Percentiles rank a stretch among this genome's conserved stretches.
Evolutionary conservation across 2,797 vertebrate genomes (phyloP).

Genomic region (Anguilla marmorata): DNA sequence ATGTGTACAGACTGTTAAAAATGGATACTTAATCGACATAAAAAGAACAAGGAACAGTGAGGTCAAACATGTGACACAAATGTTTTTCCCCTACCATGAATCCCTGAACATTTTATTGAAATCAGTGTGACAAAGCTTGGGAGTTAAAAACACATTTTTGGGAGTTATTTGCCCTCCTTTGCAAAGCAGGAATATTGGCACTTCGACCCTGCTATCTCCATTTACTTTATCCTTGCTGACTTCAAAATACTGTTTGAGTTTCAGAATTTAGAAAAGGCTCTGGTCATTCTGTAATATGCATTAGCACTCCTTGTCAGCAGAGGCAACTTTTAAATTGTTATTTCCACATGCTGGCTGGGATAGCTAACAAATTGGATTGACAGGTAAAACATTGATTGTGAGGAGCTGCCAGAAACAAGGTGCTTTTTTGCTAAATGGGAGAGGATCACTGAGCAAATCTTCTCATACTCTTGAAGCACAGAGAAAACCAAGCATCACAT

Average conservation of each 20-base stretch:
- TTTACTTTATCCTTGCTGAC: not conserved
- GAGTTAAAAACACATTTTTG: not conserved
- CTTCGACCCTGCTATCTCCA: not conserved
- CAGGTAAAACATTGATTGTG: slow-evolving; percentile 1
- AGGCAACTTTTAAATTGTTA: not conserved
- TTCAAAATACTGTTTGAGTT: not conserved
- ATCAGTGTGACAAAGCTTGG: not conserved
- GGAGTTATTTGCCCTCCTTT: not conserved
- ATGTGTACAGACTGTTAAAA: not conserved
- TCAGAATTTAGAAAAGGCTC: not conserved
- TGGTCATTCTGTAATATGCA: not conserved
- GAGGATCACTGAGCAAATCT: not conserved
- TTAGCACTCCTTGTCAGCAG: not conserved
- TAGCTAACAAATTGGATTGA: not conserved
- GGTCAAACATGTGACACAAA: not conserved
- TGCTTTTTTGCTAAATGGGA: not conserved
- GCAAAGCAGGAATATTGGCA: not conserved
- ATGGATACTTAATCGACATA: not conserved
- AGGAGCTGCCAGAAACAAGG: not conserved
- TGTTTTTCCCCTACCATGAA: not conserved
- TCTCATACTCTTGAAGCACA: not conserved
- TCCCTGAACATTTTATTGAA: not conserved
- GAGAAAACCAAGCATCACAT: not conserved
- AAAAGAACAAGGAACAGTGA: not conserved
- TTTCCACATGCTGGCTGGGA: not conserved